phyloP scores from a whole-genome alignment of 2,797 vertebrate genomes.

The Choloepus didactylus region DNA sequence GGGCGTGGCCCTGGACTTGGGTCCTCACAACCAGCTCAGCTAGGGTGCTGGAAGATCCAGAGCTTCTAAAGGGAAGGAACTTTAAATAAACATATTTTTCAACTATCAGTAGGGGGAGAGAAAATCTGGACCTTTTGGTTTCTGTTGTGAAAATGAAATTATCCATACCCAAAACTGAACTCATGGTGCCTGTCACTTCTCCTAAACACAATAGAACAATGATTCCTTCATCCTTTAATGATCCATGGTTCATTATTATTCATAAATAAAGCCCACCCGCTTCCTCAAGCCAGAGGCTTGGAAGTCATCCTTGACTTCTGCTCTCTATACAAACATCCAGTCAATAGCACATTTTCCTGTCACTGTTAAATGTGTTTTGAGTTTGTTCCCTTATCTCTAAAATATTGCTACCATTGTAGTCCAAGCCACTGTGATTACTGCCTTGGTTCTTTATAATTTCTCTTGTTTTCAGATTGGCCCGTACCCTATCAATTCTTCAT shows the following conservation, averaged over 20 bases:
- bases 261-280: background rate
- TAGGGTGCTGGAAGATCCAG: too few relatives aligned
- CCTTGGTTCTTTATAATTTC: background rate
- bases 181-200: background rate
- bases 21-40: too few relatives aligned
- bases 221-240: background rate
- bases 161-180: background rate
- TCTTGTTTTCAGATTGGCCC: background rate
- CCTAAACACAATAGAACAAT: background rate
- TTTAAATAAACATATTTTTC: too few relatives aligned
- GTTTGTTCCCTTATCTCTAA: background rate
- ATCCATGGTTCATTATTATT: background rate
- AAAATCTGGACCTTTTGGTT: background rate
- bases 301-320: background rate
- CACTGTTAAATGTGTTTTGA: background rate
- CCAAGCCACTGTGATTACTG: background rate
- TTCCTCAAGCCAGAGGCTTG: background rate
- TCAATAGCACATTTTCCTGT: background rate
- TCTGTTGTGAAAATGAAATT: constrained; percentile 32
- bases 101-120: background rate
- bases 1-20: too few relatives aligned
- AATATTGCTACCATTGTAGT: background rate
- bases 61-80: too few relatives aligned
- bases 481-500: background rate
- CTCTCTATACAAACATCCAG: background rate